Percentiles rank a stretch among this genome's conserved stretches.
phyloP scores from a whole-genome alignment of 2,888 invertebrate genomes.

The Mylabris sibirica region DNA sequence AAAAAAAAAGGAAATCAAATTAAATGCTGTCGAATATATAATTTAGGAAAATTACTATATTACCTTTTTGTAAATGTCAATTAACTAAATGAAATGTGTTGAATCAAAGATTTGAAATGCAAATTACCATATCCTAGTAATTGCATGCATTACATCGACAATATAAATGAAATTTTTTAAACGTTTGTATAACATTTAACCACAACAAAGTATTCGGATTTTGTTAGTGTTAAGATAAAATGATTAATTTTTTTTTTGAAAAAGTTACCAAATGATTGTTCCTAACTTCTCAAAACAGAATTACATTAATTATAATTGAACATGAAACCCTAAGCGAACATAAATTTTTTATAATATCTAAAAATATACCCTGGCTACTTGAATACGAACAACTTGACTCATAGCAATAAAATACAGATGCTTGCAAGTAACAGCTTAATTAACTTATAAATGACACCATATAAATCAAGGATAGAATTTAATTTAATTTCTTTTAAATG shows the following conservation, averaged over 20 bases:
- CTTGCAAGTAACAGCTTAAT: too few species aligned
- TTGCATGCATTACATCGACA: not conserved
- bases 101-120: constrained; percentile 2
- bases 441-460: too few species aligned
- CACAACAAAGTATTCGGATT: not conserved
- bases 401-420: too few species aligned
- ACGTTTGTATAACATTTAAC: not conserved
- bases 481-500: too few species aligned
- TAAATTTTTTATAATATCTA: too few species aligned
- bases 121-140: not conserved
- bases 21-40: not conserved
- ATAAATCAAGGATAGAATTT: too few species aligned
- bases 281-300: not conserved
- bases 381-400: too few species aligned
- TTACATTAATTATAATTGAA: too few species aligned
- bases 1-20: not conserved
- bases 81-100: constrained; percentile 1
- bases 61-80: not conserved
- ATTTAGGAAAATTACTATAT: not conserved
- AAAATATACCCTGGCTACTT: too few species aligned
- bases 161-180: not conserved
- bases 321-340: too few species aligned
- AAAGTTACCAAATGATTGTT: not conserved
- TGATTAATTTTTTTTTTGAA: not conserved
- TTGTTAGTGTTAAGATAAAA: not conserved